Base-by-base conservation (phyloP, 2,888 invertebrate species). In the Sarcophaga rosellei region DNA sequence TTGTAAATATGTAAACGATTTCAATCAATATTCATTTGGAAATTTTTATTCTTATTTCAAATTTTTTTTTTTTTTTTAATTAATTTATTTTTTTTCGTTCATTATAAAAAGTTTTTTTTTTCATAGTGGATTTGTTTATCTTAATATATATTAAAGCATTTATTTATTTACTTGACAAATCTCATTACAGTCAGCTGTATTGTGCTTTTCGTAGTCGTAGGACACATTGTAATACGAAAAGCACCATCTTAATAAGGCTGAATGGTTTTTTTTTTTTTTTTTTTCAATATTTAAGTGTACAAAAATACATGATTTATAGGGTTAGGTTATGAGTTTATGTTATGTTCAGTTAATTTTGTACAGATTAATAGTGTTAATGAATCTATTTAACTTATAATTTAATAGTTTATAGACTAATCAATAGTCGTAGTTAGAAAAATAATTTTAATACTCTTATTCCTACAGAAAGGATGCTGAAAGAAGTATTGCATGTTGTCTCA, bases 401-500 rank as follows among this genome's bases (percentile, higher is more conserved):
- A 82, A 66, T 62, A 78, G 69, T 69, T 63, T 68, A n/a, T 69
- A 10, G 47, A 73, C 66, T 12, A 65, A 17, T 23, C 53, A 11
- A 35, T 15, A 23, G 80, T 75, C 66, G n/a, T 47, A 23, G 68
- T 20, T 73, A 66, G 25, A 79, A 12, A 59, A 63, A 63, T 35
- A 35, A 35, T 35, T 35, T 45, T 74, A 84, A 84, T 79, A 84
- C 73, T 74, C 69, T 17, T 74, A 57, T 62, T 76, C 5, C 17
- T 47, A 53, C 10, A 35, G 25, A 61, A 61, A 21, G 20, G 66
- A 68, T 72, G 62, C 53, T 53, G 63, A 79, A 74, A 83, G 5
- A 1, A 61, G 75, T 84, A 79, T 68, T 62, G 68, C n/a, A 35
- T 35, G 35, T 68, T 45, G 20, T 23, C 6, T 76, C 59, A 96